phyloP scores from a whole-genome alignment of 1,140 invertebrate species.

The Aporrectodea caliginosa region DNA sequence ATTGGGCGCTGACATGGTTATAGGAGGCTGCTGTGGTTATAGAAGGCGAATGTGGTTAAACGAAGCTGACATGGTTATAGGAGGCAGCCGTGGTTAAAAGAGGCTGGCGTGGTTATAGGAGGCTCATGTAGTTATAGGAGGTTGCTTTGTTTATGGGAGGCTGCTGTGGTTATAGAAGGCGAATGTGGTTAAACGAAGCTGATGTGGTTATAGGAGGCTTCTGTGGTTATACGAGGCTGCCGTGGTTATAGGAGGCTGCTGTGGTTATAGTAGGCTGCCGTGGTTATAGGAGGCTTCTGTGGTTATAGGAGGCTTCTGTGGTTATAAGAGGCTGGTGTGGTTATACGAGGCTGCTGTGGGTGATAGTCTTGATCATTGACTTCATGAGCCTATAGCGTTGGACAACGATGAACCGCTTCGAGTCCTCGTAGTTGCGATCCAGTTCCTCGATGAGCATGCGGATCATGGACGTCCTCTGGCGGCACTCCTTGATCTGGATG shows the following conservation, averaged over 20 bases:
- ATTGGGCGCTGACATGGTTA: too few species aligned
- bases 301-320: background rate
- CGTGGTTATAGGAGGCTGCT: background rate
- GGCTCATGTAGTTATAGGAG: too few species aligned
- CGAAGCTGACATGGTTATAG: too few species aligned
- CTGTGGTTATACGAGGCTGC: background rate
- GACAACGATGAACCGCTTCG: conserved; percentile 41
- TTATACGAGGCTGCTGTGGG: background rate
- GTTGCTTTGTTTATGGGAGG: too few species aligned
- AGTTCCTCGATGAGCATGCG: conserved; percentile 42
- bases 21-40: too few species aligned
- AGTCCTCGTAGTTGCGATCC: conserved; percentile 42
- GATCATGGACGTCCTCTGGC: conserved; percentile 43
- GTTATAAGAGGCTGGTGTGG: background rate
- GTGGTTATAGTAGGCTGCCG: background rate
- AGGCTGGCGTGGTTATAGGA: background rate
- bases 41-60: too few species aligned
- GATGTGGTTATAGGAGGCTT: background rate
- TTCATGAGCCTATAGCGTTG: conserved; percentile 44
- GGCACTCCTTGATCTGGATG: conserved; percentile 40
- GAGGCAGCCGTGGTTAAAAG: too few species aligned
- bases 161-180: conserved; percentile 8
- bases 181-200: background rate
- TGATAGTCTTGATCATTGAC: conserved; percentile 39
- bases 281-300: background rate